phyloP scores from a whole-genome alignment of 2,888 invertebrate genomes.

The Dexiosoma caninum region DNA sequence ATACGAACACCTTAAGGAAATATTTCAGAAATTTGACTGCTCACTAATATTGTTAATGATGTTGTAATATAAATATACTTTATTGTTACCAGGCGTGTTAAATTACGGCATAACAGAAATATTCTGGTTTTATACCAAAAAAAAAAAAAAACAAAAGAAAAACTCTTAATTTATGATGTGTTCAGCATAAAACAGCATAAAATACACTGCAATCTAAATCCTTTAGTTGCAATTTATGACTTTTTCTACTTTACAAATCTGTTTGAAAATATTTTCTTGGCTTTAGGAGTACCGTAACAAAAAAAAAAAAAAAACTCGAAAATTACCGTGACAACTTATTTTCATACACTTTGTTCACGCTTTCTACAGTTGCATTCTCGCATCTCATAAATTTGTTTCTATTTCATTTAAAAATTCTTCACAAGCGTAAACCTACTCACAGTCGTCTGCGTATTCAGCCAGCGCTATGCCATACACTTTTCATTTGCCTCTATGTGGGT shows the following conservation, averaged over 20 bases:
- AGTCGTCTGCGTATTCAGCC: neutral
- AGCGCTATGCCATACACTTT: neutral
- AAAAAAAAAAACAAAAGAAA: neutral
- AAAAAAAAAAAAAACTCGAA: neutral
- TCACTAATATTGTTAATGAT: too few relatives aligned
- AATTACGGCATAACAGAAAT: conserved; percentile 13
- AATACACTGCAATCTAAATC: conserved; percentile 31
- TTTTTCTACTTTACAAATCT: conserved; percentile 13
- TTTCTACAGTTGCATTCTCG: conserved; percentile 48
- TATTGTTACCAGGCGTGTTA: conserved; percentile 39
- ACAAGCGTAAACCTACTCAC: too few relatives aligned
- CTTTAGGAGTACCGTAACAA: too few relatives aligned
- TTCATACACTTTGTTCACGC: conserved; percentile 46
- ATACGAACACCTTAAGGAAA: too few relatives aligned
- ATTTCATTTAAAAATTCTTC: too few relatives aligned
- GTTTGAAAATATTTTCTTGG: neutral
- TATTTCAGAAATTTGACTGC: too few relatives aligned
- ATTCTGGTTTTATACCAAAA: too few relatives aligned
- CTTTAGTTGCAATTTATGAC: conserved; percentile 54
- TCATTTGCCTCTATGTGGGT: conserved; percentile 4
- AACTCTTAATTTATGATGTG: conserved; percentile 49
- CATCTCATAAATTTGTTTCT: conserved; percentile 52
- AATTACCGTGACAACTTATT: conserved; percentile 46
- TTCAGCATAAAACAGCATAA: too few relatives aligned
- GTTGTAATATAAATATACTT: too few relatives aligned